Evolutionary conservation across 1,140 invertebrate species (phyloP).

Genomic region (Doryteuthis pealeii): DNA sequence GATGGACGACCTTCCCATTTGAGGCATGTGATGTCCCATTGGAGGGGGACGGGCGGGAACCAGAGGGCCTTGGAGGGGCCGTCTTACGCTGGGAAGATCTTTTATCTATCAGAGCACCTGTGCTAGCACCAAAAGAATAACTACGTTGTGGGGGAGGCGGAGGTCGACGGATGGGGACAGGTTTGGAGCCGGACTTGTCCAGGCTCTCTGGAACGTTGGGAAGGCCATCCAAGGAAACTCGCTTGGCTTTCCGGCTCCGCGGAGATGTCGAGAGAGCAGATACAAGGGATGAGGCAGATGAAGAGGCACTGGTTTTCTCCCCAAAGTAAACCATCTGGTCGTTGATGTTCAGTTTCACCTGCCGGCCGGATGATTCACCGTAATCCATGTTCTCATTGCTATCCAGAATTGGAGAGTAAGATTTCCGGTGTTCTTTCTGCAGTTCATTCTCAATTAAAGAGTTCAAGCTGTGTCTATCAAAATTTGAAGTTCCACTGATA

Average conservation of each 20-base stretch:
- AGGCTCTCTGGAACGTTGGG: conserved; percentile 1
- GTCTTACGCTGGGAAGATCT: conserved; percentile 37
- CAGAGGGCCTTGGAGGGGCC: conserved; percentile 42
- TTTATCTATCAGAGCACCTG: conserved; percentile 21
- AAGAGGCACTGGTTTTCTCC: neutral
- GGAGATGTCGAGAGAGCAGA: conserved; percentile 20
- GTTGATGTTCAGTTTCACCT: conserved; percentile 2
- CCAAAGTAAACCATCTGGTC: conserved; percentile 1
- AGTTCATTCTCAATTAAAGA: conserved; percentile 30
- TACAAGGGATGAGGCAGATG: neutral
- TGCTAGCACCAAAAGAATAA: conserved; percentile 15
- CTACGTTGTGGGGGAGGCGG: conserved; percentile 30
- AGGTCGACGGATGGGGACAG: conserved; percentile 25
- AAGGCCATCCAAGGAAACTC: conserved; percentile 7
- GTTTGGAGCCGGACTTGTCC: neutral
- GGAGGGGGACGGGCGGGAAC: conserved; percentile 32
- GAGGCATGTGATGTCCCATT: neutral
- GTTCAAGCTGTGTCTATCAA: conserved; percentile 15
- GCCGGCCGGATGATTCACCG: neutral
- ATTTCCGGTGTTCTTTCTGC: conserved; percentile 9
- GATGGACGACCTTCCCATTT: neutral
- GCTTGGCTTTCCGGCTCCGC: conserved; percentile 20
- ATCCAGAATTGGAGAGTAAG: neutral
- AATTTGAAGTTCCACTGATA: neutral
- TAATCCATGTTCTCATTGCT: conserved; percentile 7